Evolutionary conservation across 2,113 vertebrate species (phyloP), one percentile per base, ranked within the genome.

Genomic region (Riparia riparia): DNA sequence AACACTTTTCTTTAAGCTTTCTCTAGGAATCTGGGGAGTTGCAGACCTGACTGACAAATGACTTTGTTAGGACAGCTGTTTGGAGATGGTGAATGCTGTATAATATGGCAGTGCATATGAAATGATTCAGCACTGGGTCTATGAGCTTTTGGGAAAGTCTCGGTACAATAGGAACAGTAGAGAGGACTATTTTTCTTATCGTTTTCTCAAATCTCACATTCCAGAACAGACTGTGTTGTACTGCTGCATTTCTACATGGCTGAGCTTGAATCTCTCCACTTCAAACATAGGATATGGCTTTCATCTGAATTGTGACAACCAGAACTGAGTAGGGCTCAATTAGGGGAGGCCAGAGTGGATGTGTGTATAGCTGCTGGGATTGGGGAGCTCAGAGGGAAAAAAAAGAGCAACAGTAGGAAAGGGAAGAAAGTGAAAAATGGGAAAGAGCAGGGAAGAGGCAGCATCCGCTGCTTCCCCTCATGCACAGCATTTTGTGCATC

Each of bases 401-500:
- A 51, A 49, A 69, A 54, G 13, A 22, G 10, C 14, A 81, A 19
- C 19, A 50, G 24, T 9, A 71, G 32, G 7, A 24, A 70, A 44
- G 74, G 12, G 29, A 79, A 3, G 1, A 9, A 90, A 54, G 19
- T 34, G n/a, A 65, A 71, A 92, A 90, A 71, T 34, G 7, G 3
- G n/a, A 39, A 42, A 69, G 11, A 74, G 22, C 11, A 25, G 25
- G 20, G 25, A 53, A 64, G 18, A 50, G 54, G 41, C 54, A 47
- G 5, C 39, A 26, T 32, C 41, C 14, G 10, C 41, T 60, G 12
- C 45, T 82, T 61, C 6, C 15, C 4, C 19, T 64, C 17, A 4
- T 32, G 7, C 2, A 1, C 0, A 11, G 44, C 6, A 14, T 14
- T 8, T 45, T 37, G n/a, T 81, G 14, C 8, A 21, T 69, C 7